These are phyloP conservation scores for Eupelmus urozonus DNA, from an alignment of 2,888 invertebrate species.

Conservation along the genomic window DNA sequence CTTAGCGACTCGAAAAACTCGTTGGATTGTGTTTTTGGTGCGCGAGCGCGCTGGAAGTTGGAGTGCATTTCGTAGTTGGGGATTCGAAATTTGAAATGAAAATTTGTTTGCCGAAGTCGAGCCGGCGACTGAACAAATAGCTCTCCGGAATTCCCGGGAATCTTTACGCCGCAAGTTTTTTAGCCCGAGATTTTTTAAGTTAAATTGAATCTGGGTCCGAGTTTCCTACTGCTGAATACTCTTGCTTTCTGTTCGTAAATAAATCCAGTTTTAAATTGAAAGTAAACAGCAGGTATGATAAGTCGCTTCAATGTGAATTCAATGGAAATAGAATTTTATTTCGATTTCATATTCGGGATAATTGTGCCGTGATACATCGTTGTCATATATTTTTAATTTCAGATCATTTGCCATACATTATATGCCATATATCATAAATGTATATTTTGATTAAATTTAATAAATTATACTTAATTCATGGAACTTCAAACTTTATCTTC, in stretches of 20 bases:
- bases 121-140: neutral
- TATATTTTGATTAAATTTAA: too few species aligned
- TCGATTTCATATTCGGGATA: slow-evolving; percentile 56
- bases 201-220: slow-evolving; percentile 24
- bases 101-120: neutral
- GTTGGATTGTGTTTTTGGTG: neutral
- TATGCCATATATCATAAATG: too few species aligned
- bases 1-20: neutral
- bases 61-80: neutral
- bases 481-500: neutral
- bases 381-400: too few species aligned
- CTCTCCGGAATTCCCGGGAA: neutral
- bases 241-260: slow-evolving; percentile 18
- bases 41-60: neutral
- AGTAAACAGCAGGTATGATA: slow-evolving; percentile 40
- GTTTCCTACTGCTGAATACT: slow-evolving; percentile 23
- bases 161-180: neutral
- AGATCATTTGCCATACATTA: too few species aligned
- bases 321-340: slow-evolving; percentile 55
- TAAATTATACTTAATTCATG: neutral
- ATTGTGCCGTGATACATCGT: slow-evolving; percentile 57
- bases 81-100: neutral
- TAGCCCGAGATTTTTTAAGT: slow-evolving; percentile 10
- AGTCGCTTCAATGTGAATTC: slow-evolving; percentile 41
- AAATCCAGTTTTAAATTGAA: slow-evolving; percentile 41